Evolutionary conservation across 2,797 vertebrate genomes (phyloP), one percentile per base, ranked within the genome.

Genomic region (Benthosema pterotum): DNA sequence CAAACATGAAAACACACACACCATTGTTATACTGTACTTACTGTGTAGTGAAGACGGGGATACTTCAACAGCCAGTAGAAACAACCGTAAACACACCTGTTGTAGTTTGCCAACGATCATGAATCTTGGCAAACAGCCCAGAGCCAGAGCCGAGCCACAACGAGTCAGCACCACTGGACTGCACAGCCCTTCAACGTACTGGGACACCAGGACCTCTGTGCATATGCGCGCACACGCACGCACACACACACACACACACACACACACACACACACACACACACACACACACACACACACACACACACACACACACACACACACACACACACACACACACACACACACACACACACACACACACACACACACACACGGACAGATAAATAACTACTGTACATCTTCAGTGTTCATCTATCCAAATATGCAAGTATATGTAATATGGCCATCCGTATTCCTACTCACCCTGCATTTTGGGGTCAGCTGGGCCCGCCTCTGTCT

Each of bases 91-190:
- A 80, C 79, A 42, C 60, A 99, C 97, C 96, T 95, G 95, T 28
- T 89, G 93, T 38, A 99, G 84, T 91, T 89, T 93, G 79, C 90
- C 77, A 15, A 74, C 90, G 53, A 97, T 89, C 80, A 99, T 90
- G 79, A 94, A 95, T 22, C 54, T 72, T 1, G 98, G 97, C 55
- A 99, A 93, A 52, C 91, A 91, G 16, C 96, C 96, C 52, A 99
- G 87, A 13, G 96, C 96, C 19, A 95, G 89, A 5, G 96, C 93
- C 66, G 94, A 96, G 58, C 97, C 96, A 11, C 95, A 95, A 3
- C 96, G 94, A 19, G 91, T 91, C 90, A 94, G 88, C 74, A 95
- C 91, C 83, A 96, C 94, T 0, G 92, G 9, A 68, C 86, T 95
- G 59, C 75, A 90, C 32, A 99, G 93, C 1, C 94, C 92, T 0